A percentile compares a stretch with the other conserved stretches of the same genome.
Conservation (phyloP, 2,888 invertebrate species). For the Thalpophila matura region DNA sequence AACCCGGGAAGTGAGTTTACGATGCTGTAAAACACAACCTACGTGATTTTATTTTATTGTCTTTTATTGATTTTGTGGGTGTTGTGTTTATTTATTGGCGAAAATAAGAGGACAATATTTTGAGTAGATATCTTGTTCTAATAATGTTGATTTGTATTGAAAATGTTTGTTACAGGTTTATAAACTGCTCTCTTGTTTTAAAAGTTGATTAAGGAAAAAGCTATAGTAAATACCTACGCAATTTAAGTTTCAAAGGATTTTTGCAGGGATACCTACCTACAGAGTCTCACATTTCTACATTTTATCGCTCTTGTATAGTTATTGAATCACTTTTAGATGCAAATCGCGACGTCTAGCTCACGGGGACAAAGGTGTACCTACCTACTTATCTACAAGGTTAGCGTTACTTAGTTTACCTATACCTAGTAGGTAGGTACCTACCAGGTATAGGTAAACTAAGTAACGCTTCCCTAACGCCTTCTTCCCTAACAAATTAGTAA, state of each 20-base stretch:
- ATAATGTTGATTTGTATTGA: conserved; percentile 18
- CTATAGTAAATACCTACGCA: no score
- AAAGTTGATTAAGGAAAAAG: neutral
- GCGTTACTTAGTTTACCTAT: no score
- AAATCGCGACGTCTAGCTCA: neutral
- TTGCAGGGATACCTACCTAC: neutral
- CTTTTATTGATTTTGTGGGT: conserved; percentile 64
- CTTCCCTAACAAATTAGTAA: no score
- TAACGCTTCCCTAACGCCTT: no score
- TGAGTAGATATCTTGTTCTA: conserved; percentile 37
- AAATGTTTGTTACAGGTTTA: neutral
- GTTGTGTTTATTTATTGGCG: conserved; percentile 62
- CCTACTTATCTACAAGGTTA: no score
- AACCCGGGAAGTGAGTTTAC: conserved; percentile 59
- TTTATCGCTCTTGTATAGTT: neutral
- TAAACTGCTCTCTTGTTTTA: neutral
- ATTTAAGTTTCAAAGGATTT: neutral
- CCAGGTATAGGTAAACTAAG: no score
- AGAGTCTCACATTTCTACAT: neutral
- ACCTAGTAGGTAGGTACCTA: no score
- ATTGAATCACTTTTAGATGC: neutral
- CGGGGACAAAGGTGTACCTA: neutral
- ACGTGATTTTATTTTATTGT: conserved; percentile 63
- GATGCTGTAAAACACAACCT: conserved; percentile 61
- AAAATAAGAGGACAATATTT: conserved; percentile 49